These are phyloP conservation scores for Thunnus albacares DNA, from an alignment of 2,797 vertebrate genomes.

Conservation along the genomic window DNA sequence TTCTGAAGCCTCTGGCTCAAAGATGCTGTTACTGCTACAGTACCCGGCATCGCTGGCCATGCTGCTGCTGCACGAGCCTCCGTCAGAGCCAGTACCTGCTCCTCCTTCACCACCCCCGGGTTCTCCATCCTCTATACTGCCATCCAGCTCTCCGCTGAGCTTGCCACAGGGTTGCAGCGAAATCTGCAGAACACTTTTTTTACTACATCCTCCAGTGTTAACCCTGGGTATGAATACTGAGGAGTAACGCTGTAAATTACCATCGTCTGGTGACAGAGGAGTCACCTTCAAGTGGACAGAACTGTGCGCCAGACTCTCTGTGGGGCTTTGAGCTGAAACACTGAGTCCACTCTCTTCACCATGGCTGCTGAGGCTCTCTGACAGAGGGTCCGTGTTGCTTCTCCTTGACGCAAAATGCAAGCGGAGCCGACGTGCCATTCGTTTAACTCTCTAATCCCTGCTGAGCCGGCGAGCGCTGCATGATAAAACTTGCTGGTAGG, in stretches of 20 bases:
- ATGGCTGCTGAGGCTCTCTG: constrained; percentile 89
- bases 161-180: constrained; percentile 89
- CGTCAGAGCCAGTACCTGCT: constrained; percentile 72
- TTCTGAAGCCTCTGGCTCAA: constrained; percentile 87
- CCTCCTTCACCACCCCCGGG: constrained; percentile 63
- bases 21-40: constrained; percentile 87
- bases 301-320: constrained; percentile 81
- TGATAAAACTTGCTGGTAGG: constrained; percentile 77
- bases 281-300: constrained; percentile 90
- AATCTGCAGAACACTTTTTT: constrained; percentile 93
- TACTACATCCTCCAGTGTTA: constrained; percentile 75
- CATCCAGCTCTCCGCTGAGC: constrained; percentile 73
- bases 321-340: constrained; percentile 77
- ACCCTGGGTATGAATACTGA: constrained; percentile 86
- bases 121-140: constrained; percentile 81
- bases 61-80: constrained; percentile 82
- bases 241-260: constrained; percentile 82
- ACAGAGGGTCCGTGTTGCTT: constrained; percentile 94
- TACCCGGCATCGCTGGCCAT: constrained; percentile 86
- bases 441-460: constrained; percentile 90
- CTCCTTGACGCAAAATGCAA: constrained; percentile 94
- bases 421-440: constrained; percentile 94
- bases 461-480: constrained; percentile 82
- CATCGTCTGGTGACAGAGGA: constrained; percentile 85
- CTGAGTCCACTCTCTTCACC: constrained; percentile 82